phyloP scores from a whole-genome alignment of 2,888 invertebrate genomes.

The Drosophila mercatorum region DNA sequence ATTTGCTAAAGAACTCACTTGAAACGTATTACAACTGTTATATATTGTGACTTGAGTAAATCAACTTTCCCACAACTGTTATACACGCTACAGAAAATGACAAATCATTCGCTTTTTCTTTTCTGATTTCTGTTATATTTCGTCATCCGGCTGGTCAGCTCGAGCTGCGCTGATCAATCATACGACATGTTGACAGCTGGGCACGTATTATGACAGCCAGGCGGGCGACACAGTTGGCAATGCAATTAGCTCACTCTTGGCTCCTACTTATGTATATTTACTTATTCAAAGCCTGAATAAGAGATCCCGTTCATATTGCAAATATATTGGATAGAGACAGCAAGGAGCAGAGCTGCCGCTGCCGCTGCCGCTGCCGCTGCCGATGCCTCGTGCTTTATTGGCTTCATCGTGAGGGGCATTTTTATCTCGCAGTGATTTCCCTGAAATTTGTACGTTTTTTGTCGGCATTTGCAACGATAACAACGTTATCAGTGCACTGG shows the following conservation, averaged over 20 bases:
- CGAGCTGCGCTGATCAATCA: slow-evolving; percentile 23
- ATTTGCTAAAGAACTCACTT: neutral
- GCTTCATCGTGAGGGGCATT: slow-evolving; percentile 23
- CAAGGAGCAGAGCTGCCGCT: neutral
- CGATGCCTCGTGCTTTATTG: slow-evolving; percentile 13
- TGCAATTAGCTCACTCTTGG: slow-evolving; percentile 5
- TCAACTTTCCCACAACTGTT: neutral
- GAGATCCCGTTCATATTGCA: neutral
- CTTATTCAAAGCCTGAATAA: neutral
- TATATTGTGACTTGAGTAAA: neutral
- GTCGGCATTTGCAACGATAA: slow-evolving; percentile 39
- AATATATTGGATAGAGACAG: slow-evolving; percentile 5
- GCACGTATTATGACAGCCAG: slow-evolving; percentile 8
- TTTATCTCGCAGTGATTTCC: slow-evolving; percentile 22
- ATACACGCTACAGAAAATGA: neutral
- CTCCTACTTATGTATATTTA: neutral
- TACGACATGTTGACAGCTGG: slow-evolving; percentile 25
- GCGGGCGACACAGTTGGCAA: slow-evolving; percentile 15
- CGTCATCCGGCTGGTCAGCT: slow-evolving; percentile 17
- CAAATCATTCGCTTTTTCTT: neutral
- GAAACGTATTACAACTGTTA: neutral
- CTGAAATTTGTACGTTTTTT: slow-evolving; percentile 1
- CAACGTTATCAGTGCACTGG: slow-evolving; percentile 58
- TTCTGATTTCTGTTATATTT: slow-evolving; percentile 17
- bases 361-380: neutral